phyloP scores from a whole-genome alignment of 2,888 invertebrate species.

The Dolichopus griseipennis region DNA sequence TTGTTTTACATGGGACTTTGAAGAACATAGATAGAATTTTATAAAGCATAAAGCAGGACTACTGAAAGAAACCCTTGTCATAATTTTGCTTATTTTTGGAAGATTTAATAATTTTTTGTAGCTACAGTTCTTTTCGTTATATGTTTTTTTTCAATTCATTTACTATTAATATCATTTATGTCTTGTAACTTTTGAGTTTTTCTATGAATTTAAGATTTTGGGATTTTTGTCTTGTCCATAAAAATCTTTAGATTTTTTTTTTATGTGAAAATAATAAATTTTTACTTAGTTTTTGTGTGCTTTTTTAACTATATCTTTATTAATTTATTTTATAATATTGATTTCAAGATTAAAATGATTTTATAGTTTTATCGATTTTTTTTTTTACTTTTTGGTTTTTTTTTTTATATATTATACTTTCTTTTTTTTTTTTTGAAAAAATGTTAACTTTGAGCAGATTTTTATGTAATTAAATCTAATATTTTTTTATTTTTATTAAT shows the following conservation, averaged over 20 bases:
- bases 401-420: not conserved
- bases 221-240: constrained; percentile 23
- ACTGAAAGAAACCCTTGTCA: too few species aligned
- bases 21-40: too few species aligned
- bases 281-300: not conserved
- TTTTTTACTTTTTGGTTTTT: not conserved
- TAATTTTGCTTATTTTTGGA: too few species aligned
- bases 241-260: constrained; percentile 1
- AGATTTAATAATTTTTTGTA: too few species aligned
- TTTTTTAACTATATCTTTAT: not conserved
- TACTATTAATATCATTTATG: too few species aligned
- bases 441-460: constrained; percentile 42
- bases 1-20: too few species aligned
- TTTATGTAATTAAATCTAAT: constrained; percentile 12
- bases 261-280: not conserved
- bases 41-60: too few species aligned
- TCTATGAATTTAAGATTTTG: constrained; percentile 12
- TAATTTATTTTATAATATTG: constrained; percentile 11
- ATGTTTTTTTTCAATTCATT: too few species aligned
- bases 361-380: not conserved
- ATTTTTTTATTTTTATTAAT: constrained; percentile 17
- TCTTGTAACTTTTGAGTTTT: too few species aligned
- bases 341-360: not conserved
- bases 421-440: not conserved
- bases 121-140: too few species aligned